Base-by-base conservation (phyloP, 2,888 invertebrate species). In the Gymnosoma rotundatum region DNA sequence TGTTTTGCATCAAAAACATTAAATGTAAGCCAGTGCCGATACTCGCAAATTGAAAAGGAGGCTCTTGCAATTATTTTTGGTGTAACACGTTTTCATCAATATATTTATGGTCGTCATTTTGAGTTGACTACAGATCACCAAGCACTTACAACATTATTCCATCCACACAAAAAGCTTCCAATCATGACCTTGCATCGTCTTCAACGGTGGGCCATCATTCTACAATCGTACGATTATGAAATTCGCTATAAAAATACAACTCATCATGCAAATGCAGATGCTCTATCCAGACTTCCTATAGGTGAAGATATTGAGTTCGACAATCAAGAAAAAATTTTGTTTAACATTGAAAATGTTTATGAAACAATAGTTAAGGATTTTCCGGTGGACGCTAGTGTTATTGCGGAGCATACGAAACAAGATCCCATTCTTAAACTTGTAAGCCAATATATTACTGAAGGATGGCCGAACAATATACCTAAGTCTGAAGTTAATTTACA, bases 1-100 rank as follows among this genome's bases (percentile, higher is more conserved):
- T 73, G 78, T 21, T 74, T 7, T 36, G 66, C 52, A 8, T 66
- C 52, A 14, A 64, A 63, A 48, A 66, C 36, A 36, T 32, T 66
- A 32, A 78, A 61, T 38, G 73, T 36, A 9, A 67, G 63, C 8
- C 56, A 83, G 48, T 69, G 69, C n/a, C 74, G 70, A 12, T 86
- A 86, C 48, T 86, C 83, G 8, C 81, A 86, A 73, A 83, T 86
- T 5, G 86, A 87, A 76, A 87, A 87, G 25, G 84, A 88, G 58
- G 83, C 78, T 0, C 9, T 86, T 0, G 64, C 48, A 25, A 48
- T 66, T 36, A 82, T 86, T 32, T 85, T 72, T 58, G 85, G 83
- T 4, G 75, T 86, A 6, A 56, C 25, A 25, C 25, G 25, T 25
- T 25, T 25, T 25, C 25, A 25, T 25, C 25, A 25, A 25, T 87